These are phyloP conservation scores for Machimus atricapillus DNA, from an alignment of 2,888 invertebrate species.

Conservation along the genomic window DNA sequence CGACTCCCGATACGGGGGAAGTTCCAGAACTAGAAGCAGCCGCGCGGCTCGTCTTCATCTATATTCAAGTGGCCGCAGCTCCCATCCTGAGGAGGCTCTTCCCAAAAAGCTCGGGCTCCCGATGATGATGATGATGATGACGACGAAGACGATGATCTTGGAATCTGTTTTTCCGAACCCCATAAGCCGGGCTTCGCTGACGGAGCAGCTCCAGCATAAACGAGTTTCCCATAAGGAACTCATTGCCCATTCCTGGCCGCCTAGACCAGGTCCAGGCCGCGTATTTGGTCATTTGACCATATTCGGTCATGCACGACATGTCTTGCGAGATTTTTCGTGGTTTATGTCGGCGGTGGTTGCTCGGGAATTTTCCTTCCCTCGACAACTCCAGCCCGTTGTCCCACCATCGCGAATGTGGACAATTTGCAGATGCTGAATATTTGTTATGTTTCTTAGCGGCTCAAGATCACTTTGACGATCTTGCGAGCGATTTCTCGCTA, in stretches of 20 bases:
- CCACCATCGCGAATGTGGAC: background rate
- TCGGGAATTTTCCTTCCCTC: background rate
- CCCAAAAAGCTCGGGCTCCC: conserved; percentile 25
- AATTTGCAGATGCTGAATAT: conserved; percentile 6
- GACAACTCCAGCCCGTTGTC: background rate
- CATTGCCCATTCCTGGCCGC: conserved; percentile 21
- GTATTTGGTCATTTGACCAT: conserved; percentile 46
- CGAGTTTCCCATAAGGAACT: conserved; percentile 41
- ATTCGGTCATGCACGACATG: conserved; percentile 40
- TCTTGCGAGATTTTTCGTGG: conserved; percentile 43
- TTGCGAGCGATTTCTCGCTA: background rate
- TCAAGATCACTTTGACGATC: conserved; percentile 1
- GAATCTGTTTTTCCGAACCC: conserved; percentile 23
- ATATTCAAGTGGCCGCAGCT: conserved; percentile 18
- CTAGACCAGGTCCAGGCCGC: conserved; percentile 20
- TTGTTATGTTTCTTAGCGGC: background rate
- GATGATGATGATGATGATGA: background rate
- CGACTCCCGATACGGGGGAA: background rate
- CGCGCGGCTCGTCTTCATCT: conserved; percentile 19
- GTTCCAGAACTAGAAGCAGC: background rate
- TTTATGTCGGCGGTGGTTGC: conserved; percentile 7
- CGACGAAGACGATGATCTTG: background rate
- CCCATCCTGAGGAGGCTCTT: background rate
- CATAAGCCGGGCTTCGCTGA: background rate
- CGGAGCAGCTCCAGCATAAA: background rate